phyloP scores from a whole-genome alignment of 1,140 invertebrate species.

The Drosophila leontia region DNA sequence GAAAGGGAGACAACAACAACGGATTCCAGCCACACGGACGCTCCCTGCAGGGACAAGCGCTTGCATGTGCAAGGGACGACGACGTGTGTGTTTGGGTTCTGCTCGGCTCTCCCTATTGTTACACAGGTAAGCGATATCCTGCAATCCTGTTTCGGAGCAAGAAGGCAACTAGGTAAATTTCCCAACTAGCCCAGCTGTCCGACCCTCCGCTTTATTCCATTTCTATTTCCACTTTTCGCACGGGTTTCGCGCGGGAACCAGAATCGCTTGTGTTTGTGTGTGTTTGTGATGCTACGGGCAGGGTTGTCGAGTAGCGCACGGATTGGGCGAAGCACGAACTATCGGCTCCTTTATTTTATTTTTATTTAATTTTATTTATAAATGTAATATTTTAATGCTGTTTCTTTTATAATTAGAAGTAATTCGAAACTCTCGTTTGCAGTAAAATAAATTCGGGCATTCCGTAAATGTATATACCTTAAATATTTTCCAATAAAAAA shows the following conservation, averaged over 20 bases:
- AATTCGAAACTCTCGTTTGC: too few relatives aligned
- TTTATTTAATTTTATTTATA: too few relatives aligned
- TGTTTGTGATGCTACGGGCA: not conserved
- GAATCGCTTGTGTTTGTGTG: conserved; percentile 18
- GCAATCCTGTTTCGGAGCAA: conserved; percentile 12
- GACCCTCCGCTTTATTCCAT: conserved; percentile 13
- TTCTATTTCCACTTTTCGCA: conserved; percentile 27
- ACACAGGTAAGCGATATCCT: conserved; percentile 45
- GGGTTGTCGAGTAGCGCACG: conserved; percentile 36
- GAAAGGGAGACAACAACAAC: conserved; percentile 35
- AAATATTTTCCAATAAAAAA: too few relatives aligned
- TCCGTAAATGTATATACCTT: too few relatives aligned
- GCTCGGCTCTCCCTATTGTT: conserved; percentile 22
- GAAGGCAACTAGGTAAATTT: conserved; percentile 38
- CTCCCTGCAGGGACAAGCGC: conserved; percentile 51
- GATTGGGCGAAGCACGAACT: not conserved
- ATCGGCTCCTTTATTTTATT: not conserved
- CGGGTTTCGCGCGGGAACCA: conserved; percentile 56
- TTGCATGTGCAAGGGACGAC: conserved; percentile 18
- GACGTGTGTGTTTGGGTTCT: not conserved
- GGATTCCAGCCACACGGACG: conserved; percentile 66
- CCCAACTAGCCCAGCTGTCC: conserved; percentile 61
- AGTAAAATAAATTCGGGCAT: too few relatives aligned
- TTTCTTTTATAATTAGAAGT: too few relatives aligned
- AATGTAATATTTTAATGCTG: too few relatives aligned